Conservation (phyloP, 1,140 invertebrate genomes). For the Atta colombica region DNA sequence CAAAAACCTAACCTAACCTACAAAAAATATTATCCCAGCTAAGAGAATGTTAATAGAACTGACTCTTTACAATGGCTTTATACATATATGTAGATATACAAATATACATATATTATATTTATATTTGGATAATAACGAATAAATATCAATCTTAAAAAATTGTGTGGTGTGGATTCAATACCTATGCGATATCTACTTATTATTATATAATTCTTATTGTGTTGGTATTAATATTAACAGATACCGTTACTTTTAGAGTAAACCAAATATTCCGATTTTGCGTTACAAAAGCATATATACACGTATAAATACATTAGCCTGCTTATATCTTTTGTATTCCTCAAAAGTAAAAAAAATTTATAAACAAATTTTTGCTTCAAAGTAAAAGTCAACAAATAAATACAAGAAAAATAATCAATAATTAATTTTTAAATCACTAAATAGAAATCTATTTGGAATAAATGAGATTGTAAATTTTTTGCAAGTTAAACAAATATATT, state of each 20-base stretch:
- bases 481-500: neutral
- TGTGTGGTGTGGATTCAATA: too few relatives aligned
- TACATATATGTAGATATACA: too few relatives aligned
- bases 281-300: neutral
- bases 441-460: neutral
- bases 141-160: too few relatives aligned
- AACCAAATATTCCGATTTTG: neutral
- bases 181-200: too few relatives aligned
- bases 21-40: too few relatives aligned
- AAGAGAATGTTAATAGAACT: too few relatives aligned
- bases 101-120: neutral
- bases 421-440: neutral
- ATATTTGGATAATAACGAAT: neutral
- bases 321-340: neutral
- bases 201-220: too few relatives aligned
- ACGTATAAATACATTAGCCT: neutral
- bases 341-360: neutral
- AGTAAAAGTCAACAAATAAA: neutral
- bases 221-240: too few relatives aligned
- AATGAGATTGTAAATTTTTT: neutral
- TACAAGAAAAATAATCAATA: neutral
- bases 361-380: neutral
- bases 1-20: too few relatives aligned
- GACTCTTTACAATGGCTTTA: too few relatives aligned
- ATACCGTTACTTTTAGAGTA: neutral